Conservation (phyloP, 1,140 invertebrate genomes). For the Teleogryllus occipitalis region DNA sequence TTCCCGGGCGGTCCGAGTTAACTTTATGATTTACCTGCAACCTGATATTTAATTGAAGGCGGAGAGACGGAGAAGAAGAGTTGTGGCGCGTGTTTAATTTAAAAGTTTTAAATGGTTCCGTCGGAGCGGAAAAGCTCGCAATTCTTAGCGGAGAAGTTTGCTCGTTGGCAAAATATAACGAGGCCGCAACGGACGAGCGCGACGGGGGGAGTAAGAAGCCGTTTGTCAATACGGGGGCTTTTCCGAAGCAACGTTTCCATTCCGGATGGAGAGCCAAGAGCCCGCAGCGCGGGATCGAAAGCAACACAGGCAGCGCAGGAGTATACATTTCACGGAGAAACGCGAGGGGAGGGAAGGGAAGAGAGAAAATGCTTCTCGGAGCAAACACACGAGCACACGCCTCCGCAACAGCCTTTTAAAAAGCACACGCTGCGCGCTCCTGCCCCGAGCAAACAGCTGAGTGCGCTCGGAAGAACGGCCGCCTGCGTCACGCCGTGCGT, state of each 20-base stretch:
- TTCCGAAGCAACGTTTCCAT: too few relatives aligned
- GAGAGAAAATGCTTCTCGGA: neutral
- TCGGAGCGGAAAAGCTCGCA: neutral
- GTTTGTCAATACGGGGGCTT: too few relatives aligned
- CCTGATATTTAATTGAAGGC: neutral
- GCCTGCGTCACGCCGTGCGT: neutral
- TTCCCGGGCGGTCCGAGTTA: neutral
- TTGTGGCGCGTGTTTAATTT: neutral
- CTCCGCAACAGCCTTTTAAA: neutral
- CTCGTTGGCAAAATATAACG: too few relatives aligned
- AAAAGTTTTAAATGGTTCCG: neutral
- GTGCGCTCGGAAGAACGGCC: neutral
- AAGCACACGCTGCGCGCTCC: neutral
- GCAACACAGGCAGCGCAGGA: neutral
- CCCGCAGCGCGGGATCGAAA: neutral
- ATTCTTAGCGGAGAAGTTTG: neutral
- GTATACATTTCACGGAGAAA: neutral
- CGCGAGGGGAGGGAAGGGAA: neutral
- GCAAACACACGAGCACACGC: neutral
- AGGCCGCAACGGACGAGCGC: too few relatives aligned
- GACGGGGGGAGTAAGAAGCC: too few relatives aligned
- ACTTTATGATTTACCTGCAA: neutral
- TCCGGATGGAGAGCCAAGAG: too few relatives aligned
- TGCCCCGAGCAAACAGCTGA: neutral
- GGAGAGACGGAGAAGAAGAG: neutral